Evolutionary conservation across 2,888 invertebrate species (phyloP), one percentile per base, ranked within the genome.

Genomic region (Callyntrura guangdongensis): DNA sequence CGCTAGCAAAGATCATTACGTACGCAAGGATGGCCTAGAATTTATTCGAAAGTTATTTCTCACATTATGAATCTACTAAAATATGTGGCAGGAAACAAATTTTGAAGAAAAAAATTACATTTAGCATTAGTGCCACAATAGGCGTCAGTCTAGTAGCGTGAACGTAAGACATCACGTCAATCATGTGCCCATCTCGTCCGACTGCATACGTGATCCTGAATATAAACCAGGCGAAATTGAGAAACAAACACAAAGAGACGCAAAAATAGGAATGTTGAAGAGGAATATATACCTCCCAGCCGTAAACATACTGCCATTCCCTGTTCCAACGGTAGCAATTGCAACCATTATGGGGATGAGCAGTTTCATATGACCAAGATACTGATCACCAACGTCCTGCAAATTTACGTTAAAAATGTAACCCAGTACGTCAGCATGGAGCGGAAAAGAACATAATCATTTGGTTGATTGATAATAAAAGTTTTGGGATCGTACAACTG

Each of bases 261-360:
- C n/a, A n/a, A n/a, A n/a, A n/a, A 47, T 72, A 17, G 1, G 1
- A 20, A 49, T 22, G 49, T 17, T n/a, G 17, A 17, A 22, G 9
- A 17, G n/a, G n/a, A 69, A 36, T 14, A 69, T 47, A 4, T 85
- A 92, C 92, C 92, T 87, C 53, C 92, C 94, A 25, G 94, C 94
- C 17, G 94, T 93, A 56, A 92, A 93, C 92, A 93, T 93, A 9
- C 92, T 92, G 83, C 98, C 98, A 95, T 98, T 98, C 85, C 98
- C 98, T 25, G 98, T 98, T 81, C 98, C 98, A 95, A 98, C 98
- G 0, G 98, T 98, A 92, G 98, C 98, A 91, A 98, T 97, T 9
- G 98, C 98, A 53, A 98, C 98, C 14, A 98, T 98, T 8, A 98
- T 95, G 9, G 98, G 98, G 97, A 98, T 98, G 92, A 98, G 95